These are phyloP conservation scores for Venustoraphidia nigricollis DNA, from an alignment of 2,888 invertebrate species.

Conservation along the genomic window DNA sequence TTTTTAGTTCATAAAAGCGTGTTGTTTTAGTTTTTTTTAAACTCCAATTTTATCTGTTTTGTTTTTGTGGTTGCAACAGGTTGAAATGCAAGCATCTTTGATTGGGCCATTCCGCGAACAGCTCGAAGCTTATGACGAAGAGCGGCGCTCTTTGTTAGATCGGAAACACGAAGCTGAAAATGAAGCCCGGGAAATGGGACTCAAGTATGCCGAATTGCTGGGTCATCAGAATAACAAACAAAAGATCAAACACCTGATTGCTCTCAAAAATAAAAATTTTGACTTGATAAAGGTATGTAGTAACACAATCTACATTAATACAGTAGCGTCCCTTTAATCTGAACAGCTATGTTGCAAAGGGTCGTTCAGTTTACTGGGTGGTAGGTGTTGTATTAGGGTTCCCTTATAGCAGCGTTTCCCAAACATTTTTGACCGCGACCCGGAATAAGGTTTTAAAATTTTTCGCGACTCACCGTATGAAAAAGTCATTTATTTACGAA, in stretches of 20 bases:
- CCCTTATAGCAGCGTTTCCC: too few relatives aligned
- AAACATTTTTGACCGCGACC: too few relatives aligned
- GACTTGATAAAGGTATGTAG: slow-evolving; percentile 29
- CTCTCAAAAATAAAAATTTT: slow-evolving; percentile 29
- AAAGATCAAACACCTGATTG: slow-evolving; percentile 39
- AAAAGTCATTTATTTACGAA: too few relatives aligned
- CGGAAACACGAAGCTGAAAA: slow-evolving; percentile 26
- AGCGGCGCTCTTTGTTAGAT: slow-evolving; percentile 24
- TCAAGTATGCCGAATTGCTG: slow-evolving; percentile 40
- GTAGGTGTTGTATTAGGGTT: too few relatives aligned
- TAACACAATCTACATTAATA: neutral
- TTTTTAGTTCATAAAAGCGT: too few relatives aligned
- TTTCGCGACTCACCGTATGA: too few relatives aligned
- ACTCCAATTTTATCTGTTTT: neutral
- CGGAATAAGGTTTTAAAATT: too few relatives aligned
- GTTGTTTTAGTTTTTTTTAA: too few relatives aligned
- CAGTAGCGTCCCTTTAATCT: neutral
- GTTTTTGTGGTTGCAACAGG: slow-evolving; percentile 7
- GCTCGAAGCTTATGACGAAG: slow-evolving; percentile 30
- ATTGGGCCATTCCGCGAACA: slow-evolving; percentile 29
- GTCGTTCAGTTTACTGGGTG: too few relatives aligned
- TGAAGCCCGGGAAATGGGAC: slow-evolving; percentile 33
- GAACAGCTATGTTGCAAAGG: too few relatives aligned
- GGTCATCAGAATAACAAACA: slow-evolving; percentile 50
- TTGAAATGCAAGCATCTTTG: slow-evolving; percentile 18